Percentiles rank a stretch among this genome's conserved stretches.
Conservation (phyloP, 2,888 invertebrate genomes). For the Limnephilus marmoratus region DNA sequence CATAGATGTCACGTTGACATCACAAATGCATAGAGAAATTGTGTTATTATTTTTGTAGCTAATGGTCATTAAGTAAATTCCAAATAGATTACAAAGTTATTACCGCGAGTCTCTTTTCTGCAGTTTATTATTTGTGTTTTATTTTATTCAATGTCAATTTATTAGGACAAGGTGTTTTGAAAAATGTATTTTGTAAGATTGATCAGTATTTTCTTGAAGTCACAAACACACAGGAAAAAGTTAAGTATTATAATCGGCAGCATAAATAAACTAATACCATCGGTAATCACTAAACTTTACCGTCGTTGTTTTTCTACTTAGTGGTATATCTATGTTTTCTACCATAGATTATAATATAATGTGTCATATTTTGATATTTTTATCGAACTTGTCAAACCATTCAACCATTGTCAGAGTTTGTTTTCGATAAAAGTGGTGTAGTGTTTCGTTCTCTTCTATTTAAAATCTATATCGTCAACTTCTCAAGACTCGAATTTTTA, state of each 20-base stretch:
- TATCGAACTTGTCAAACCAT: background rate
- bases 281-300: background rate
- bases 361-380: slow-evolving; percentile 1
- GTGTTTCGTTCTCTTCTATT: slow-evolving; percentile 6
- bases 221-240: too few species aligned
- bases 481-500: background rate
- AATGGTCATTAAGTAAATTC: background rate
- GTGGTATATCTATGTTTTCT: background rate
- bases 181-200: too few species aligned
- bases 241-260: too few species aligned
- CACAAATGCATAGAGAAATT: background rate
- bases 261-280: too few species aligned
- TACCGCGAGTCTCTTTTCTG: background rate
- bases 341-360: slow-evolving; percentile 9
- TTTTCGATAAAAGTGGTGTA: slow-evolving; percentile 11
- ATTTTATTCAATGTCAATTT: background rate
- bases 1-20: background rate
- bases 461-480: background rate
- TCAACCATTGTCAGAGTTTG: slow-evolving; percentile 18
- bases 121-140: background rate
- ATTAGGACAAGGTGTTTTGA: background rate
- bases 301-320: background rate
- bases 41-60: background rate
- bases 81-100: background rate
- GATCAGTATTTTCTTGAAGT: too few species aligned